phyloP scores from a whole-genome alignment of 1,140 invertebrate species.

The Dufourea novaeangliae region DNA sequence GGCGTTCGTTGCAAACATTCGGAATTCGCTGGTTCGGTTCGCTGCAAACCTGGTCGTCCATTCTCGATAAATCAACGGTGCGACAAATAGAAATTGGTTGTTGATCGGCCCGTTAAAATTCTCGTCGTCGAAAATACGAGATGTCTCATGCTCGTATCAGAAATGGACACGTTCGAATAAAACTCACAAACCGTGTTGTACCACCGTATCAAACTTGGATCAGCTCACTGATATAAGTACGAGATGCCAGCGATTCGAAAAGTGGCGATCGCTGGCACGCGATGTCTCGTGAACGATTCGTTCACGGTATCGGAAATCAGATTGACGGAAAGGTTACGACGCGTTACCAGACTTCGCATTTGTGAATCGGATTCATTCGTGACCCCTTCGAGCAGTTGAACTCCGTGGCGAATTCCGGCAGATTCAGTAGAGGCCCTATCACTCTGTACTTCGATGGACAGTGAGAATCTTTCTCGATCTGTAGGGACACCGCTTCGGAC shows the following conservation, averaged over 20 bases:
- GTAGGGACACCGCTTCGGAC: slow-evolving; percentile 87
- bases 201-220: neutral
- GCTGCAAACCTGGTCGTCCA: neutral
- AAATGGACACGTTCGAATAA: neutral
- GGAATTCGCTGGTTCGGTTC: neutral
- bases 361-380: slow-evolving; percentile 94
- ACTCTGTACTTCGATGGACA: slow-evolving; percentile 91
- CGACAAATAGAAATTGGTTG: slow-evolving; percentile 8
- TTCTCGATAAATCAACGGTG: neutral
- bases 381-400: slow-evolving; percentile 91
- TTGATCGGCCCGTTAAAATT: neutral
- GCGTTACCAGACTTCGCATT: slow-evolving; percentile 95
- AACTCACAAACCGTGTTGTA: neutral
- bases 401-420: slow-evolving; percentile 92
- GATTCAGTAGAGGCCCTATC: slow-evolving; percentile 94
- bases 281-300: neutral
- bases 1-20: neutral
- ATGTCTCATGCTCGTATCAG: neutral
- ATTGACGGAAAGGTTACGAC: slow-evolving; percentile 11
- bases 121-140: neutral
- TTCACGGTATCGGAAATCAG: neutral
- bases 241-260: neutral
- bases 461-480: slow-evolving; percentile 93
- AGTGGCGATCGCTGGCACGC: neutral
- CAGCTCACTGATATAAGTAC: neutral